Conservation (phyloP, 2,888 invertebrate species). For the Apomyelois bistriatella region DNA sequence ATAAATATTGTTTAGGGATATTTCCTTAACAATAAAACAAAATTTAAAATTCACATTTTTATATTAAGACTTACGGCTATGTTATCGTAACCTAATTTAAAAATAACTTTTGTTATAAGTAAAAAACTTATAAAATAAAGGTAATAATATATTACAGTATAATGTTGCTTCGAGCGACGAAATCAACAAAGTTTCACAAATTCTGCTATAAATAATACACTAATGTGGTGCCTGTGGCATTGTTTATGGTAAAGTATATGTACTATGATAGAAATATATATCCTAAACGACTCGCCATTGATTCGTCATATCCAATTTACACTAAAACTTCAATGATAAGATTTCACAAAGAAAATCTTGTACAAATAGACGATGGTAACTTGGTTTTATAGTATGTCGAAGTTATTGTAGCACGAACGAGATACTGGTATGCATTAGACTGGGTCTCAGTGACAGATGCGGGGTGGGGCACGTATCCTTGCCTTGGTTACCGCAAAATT, state of each 20-base stretch:
- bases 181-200: conserved; percentile 7
- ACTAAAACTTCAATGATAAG: no score
- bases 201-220: conserved; percentile 4
- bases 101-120: conserved; percentile 14
- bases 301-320: no score
- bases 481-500: no score
- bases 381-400: no score
- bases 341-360: no score
- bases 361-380: no score
- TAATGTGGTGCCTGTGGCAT: not conserved
- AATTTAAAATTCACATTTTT: conserved; percentile 25
- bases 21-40: conserved; percentile 18
- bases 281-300: no score
- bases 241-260: not conserved
- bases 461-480: no score
- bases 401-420: no score
- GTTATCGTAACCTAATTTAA: conserved; percentile 22
- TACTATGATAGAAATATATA: not conserved
- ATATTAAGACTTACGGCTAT: conserved; percentile 31
- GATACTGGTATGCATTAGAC: no score
- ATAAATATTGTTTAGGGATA: no score
- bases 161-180: not conserved
- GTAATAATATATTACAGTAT: conserved; percentile 19
- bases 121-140: conserved; percentile 14
- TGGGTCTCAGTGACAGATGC: no score